Conservation (phyloP, 2,888 invertebrate genomes). For the Heliconius ethilla region DNA sequence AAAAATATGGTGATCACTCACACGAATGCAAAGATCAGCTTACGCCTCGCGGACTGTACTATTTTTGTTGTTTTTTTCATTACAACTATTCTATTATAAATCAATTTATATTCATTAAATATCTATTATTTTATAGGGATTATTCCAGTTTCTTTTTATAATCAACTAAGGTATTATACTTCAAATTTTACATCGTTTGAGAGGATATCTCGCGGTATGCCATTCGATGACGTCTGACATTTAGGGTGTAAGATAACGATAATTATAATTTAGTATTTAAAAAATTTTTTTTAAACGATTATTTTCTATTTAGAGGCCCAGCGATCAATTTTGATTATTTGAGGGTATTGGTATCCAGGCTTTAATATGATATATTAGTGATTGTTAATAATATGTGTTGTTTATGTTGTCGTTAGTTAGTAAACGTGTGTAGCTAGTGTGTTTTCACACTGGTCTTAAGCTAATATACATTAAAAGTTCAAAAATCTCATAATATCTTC, state of each 20-base stretch:
- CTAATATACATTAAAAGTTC: neutral
- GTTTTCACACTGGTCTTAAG: neutral
- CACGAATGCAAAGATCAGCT: too few relatives aligned
- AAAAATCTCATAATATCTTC: neutral
- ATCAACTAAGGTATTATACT: neutral
- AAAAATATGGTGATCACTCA: too few relatives aligned
- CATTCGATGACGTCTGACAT: slow-evolving; percentile 21
- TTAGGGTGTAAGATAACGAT: slow-evolving; percentile 9
- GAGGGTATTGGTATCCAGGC: slow-evolving; percentile 38
- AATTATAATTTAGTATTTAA: slow-evolving; percentile 13
- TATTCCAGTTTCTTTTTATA: neutral
- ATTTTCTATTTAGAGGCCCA: slow-evolving; percentile 2
- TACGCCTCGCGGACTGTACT: too few relatives aligned
- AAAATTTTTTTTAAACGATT: neutral
- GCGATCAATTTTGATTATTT: slow-evolving; percentile 30
- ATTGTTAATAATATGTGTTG: slow-evolving; percentile 10
- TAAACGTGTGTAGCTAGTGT: neutral
- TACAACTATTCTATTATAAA: neutral
- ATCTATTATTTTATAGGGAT: neutral
- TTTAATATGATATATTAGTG: slow-evolving; percentile 35
- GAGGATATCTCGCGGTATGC: slow-evolving; percentile 5
- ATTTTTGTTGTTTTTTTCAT: neutral
- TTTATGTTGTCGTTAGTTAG: slow-evolving; percentile 13
- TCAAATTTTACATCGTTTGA: neutral
- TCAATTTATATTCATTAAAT: neutral